phyloP scores from a whole-genome alignment of 2,797 vertebrate species.

The Corythornis leucogaster region DNA sequence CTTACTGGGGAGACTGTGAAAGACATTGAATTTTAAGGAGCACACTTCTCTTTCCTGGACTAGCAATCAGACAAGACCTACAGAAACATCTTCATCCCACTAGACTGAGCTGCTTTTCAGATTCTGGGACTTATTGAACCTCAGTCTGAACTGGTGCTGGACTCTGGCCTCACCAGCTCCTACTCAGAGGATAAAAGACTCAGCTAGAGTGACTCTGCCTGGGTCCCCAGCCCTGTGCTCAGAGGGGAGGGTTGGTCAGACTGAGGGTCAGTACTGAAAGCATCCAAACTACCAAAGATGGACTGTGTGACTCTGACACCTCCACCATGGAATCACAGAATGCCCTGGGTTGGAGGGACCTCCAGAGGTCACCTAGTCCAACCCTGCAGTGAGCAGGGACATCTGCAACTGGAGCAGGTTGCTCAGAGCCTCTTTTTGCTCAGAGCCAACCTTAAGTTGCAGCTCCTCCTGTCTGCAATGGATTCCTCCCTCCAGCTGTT shows the following conservation, averaged over 20 bases:
- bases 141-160: background rate
- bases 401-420: no score
- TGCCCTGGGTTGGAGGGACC: no score
- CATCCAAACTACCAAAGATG: background rate
- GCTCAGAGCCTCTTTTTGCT: no score
- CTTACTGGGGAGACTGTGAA: accelerated
- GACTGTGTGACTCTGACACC: background rate
- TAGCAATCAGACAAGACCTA: background rate
- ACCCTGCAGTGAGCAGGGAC: no score
- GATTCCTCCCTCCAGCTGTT: background rate
- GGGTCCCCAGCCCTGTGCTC: background rate
- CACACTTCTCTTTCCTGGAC: background rate
- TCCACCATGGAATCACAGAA: background rate
- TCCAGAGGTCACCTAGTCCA: no score
- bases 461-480: background rate
- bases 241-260: background rate
- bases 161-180: background rate
- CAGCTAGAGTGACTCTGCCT: background rate
- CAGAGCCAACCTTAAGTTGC: accelerated
- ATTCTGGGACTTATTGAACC: background rate
- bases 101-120: background rate
- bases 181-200: background rate
- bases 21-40: background rate
- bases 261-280: background rate
- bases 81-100: background rate